Evolutionary conservation across 2,113 vertebrate species (phyloP).

Genomic region (Phylloscopus whistleri): DNA sequence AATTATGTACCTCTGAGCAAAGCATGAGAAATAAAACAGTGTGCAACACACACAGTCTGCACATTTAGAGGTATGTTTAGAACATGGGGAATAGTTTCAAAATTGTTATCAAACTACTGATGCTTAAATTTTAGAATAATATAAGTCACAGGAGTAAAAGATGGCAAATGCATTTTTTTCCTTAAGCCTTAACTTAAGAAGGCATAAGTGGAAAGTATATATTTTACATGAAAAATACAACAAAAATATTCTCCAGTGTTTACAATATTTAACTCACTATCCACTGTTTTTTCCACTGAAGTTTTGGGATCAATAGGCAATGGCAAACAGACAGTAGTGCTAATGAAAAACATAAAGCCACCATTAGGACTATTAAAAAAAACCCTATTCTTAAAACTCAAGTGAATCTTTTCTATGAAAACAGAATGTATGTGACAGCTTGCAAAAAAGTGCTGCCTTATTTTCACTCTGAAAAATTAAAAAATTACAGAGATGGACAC

Average conservation of each 20-base stretch:
- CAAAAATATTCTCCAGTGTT: neutral
- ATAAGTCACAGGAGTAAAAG: neutral
- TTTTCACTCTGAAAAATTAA: neutral
- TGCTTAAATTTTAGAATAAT: neutral
- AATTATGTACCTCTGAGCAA: neutral
- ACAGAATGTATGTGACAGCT: neutral
- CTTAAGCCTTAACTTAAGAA: neutral
- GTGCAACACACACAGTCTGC: neutral
- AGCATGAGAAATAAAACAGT: neutral
- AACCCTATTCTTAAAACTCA: fast-evolving
- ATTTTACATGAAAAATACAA: neutral
- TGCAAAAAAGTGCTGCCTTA: neutral
- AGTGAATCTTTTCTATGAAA: neutral
- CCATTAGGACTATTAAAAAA: neutral
- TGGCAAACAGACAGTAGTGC: neutral
- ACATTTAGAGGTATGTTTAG: neutral
- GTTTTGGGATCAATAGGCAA: neutral
- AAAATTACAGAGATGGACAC: neutral
- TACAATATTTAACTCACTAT: neutral
- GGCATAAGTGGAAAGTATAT: neutral
- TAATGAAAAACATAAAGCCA: neutral
- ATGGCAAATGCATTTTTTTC: neutral
- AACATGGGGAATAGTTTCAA: neutral
- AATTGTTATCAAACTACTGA: neutral
- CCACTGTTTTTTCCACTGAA: neutral